Percentiles rank a stretch among this genome's conserved stretches.
phyloP scores from a whole-genome alignment of 2,113 vertebrate genomes.

The Tetrax tetrax region DNA sequence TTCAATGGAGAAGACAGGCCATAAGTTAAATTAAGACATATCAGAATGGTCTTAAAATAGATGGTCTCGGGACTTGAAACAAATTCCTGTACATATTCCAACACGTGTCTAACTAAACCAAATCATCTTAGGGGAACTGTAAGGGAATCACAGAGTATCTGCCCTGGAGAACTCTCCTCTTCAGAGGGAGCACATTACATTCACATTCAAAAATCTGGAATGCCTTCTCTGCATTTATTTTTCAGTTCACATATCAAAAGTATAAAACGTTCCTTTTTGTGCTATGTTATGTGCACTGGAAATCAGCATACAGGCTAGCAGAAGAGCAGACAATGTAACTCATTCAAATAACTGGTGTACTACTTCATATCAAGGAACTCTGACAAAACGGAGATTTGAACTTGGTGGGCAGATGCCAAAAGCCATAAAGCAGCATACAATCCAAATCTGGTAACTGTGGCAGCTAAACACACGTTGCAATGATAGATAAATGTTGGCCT shows the following conservation, averaged over 20 bases:
- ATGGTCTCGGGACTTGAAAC: not conserved
- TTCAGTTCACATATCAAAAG: not conserved
- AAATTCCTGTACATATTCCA: not conserved
- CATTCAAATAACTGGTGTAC: not conserved
- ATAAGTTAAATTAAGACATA: not conserved
- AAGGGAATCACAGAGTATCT: not conserved
- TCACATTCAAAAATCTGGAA: not conserved
- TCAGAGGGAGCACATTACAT: not conserved
- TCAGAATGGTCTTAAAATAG: not conserved
- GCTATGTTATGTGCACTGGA: not conserved
- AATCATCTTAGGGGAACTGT: not conserved
- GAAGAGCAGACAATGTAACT: not conserved
- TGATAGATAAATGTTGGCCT: not conserved
- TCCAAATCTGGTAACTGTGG: not conserved
- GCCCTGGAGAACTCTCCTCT: not conserved
- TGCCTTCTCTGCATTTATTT: not conserved
- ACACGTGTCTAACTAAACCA: not conserved
- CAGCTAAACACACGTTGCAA: not conserved
- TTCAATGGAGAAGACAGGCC: not conserved
- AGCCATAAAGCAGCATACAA: not conserved
- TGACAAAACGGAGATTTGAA: not conserved
- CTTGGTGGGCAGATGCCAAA: not conserved
- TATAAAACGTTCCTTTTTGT: not conserved
- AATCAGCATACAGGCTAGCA: not conserved
- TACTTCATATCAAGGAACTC: not conserved